These are phyloP conservation scores for Malacoraja senta DNA, from an alignment of 2,797 vertebrate genomes.

Conservation along the genomic window DNA sequence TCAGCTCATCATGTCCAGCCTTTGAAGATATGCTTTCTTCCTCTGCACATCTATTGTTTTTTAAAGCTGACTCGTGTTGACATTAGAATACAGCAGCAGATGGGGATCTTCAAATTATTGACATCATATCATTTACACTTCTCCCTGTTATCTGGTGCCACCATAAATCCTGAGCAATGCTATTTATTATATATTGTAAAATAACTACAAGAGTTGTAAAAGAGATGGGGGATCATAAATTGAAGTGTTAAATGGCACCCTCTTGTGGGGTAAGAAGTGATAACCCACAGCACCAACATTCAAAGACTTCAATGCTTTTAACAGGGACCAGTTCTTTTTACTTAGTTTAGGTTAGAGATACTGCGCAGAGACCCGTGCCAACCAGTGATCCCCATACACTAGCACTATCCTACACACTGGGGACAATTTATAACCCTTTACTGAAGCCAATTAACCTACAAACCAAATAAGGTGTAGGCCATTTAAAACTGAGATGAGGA, in stretches of 20 bases:
- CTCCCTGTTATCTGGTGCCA: not conserved
- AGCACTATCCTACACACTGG: too few species aligned
- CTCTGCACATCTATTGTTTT: not conserved
- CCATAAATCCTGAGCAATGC: not conserved
- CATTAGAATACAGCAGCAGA: not conserved
- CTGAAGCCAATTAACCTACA: too few species aligned
- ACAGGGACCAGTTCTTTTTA: not conserved
- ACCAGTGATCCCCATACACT: too few species aligned
- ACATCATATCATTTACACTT: not conserved
- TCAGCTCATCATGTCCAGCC: not conserved
- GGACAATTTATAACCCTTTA: too few species aligned
- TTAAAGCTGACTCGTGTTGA: not conserved
- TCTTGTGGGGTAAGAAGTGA: not conserved
- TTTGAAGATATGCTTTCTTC: not conserved
- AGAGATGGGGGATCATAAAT: not conserved
- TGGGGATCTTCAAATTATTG: not conserved
- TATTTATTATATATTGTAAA: not conserved
- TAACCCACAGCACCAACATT: not conserved
- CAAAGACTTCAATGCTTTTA: not conserved
- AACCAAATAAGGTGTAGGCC: too few species aligned
- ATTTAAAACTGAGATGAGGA: too few species aligned
- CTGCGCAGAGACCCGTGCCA: too few species aligned
- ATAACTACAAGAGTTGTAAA: not conserved
- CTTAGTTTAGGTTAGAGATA: too few species aligned
- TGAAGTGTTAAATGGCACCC: conserved; percentile 6